These are phyloP conservation scores for Heliconius nattereri DNA, from an alignment of 1,140 invertebrate species.

Conservation along the genomic window DNA sequence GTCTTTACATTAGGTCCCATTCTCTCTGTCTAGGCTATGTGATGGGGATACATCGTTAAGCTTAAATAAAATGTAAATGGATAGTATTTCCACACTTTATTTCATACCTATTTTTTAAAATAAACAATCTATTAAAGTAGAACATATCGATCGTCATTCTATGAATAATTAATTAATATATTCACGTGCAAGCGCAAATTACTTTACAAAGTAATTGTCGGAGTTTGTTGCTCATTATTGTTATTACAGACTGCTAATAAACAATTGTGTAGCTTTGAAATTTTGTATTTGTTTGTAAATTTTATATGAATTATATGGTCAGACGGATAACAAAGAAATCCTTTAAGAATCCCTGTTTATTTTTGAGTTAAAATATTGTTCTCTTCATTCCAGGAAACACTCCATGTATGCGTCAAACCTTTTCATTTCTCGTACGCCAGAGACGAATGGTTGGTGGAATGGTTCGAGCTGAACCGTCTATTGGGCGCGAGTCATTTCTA, in stretches of 20 bases:
- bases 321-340: too few species aligned
- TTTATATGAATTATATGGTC: background rate
- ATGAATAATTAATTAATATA: background rate
- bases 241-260: background rate
- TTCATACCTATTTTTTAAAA: too few species aligned
- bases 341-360: too few species aligned
- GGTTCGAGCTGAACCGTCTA: constrained; percentile 93
- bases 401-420: constrained; percentile 97
- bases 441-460: constrained; percentile 92
- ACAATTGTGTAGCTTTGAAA: background rate
- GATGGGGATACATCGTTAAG: too few species aligned
- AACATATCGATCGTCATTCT: background rate
- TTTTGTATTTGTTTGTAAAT: background rate
- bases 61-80: too few species aligned
- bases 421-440: constrained; percentile 95
- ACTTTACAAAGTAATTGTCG: background rate
- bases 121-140: background rate
- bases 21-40: too few species aligned
- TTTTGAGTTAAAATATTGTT: background rate
- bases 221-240: background rate
- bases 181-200: background rate
- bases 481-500: constrained; percentile 94
- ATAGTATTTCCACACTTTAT: too few species aligned
- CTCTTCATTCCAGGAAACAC: constrained; percentile 72
- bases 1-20: too few species aligned